These are phyloP conservation scores for Aleiodes sp. DNA, from an alignment of 1,140 invertebrate genomes.

Conservation along the genomic window DNA sequence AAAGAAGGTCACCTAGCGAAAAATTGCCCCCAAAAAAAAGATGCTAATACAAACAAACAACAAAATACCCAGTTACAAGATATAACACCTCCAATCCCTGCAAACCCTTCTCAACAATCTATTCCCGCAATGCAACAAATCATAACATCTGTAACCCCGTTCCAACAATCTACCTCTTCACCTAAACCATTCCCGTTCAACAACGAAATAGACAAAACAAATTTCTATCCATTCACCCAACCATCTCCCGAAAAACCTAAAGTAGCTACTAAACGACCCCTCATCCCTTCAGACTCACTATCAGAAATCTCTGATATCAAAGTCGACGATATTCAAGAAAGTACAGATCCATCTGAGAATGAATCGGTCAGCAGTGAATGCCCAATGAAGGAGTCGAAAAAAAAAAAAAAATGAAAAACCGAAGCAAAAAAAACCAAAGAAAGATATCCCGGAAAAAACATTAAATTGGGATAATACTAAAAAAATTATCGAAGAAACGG, in stretches of 20 bases:
- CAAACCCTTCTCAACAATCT: too few relatives aligned
- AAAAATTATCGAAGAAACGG: not conserved
- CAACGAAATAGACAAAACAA: not conserved
- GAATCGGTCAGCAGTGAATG: too few relatives aligned
- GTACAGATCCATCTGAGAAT: too few relatives aligned
- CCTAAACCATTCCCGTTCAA: not conserved
- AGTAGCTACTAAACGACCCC: not conserved
- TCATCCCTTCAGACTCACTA: not conserved
- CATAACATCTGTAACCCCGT: too few relatives aligned
- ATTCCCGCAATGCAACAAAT: too few relatives aligned
- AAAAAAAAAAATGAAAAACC: too few relatives aligned
- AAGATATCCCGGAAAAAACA: not conserved
- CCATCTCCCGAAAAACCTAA: not conserved
- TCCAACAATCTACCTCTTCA: not conserved
- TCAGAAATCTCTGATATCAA: not conserved
- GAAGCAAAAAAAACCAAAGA: not conserved
- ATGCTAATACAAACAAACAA: not conserved
- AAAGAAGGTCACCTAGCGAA: conserved; percentile 32
- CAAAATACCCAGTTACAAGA: not conserved
- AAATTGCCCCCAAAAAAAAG: conserved; percentile 20
- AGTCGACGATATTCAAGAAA: not conserved
- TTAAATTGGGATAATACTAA: too few relatives aligned
- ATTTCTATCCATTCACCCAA: not conserved
- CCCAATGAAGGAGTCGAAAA: too few relatives aligned
- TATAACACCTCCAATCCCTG: not conserved